Percentiles rank a stretch among this genome's conserved stretches.
Evolutionary conservation across 2,888 invertebrate genomes (phyloP).

Genomic region (Podotricha telesiphe): DNA sequence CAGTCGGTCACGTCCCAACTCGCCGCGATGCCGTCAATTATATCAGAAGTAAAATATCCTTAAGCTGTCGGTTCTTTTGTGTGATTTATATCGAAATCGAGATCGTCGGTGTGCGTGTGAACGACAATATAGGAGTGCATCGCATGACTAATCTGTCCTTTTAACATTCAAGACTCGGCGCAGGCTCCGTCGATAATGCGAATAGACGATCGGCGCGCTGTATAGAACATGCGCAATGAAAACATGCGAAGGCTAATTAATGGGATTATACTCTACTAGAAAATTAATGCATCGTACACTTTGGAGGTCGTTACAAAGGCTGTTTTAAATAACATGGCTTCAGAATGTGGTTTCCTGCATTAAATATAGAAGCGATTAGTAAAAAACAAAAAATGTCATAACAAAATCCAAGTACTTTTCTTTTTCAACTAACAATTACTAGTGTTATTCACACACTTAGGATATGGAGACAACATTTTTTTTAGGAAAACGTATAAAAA

Average conservation of each 20-base stretch:
- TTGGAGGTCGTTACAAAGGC: conserved; percentile 20
- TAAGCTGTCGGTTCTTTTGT: conserved; percentile 39
- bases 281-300: conserved; percentile 27
- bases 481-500: too few relatives aligned
- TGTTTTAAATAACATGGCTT: neutral
- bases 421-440: too few relatives aligned
- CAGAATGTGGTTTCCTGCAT: neutral
- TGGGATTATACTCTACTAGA: conserved; percentile 32
- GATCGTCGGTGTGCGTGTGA: conserved; percentile 71
- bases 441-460: too few relatives aligned
- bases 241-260: conserved; percentile 44
- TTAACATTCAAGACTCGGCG: conserved; percentile 63
- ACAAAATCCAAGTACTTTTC: too few relatives aligned
- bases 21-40: conserved; percentile 2
- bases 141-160: conserved; percentile 71
- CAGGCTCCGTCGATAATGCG: conserved; percentile 47
- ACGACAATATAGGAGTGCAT: conserved; percentile 64
- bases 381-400: neutral
- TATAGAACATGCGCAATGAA: conserved; percentile 42
- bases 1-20: neutral
- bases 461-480: too few relatives aligned
- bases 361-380: neutral
- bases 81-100: conserved; percentile 53
- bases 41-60: conserved; percentile 23
- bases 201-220: conserved; percentile 41